Conservation (phyloP, 2,888 invertebrate genomes). For the Isoperla grammatica region DNA sequence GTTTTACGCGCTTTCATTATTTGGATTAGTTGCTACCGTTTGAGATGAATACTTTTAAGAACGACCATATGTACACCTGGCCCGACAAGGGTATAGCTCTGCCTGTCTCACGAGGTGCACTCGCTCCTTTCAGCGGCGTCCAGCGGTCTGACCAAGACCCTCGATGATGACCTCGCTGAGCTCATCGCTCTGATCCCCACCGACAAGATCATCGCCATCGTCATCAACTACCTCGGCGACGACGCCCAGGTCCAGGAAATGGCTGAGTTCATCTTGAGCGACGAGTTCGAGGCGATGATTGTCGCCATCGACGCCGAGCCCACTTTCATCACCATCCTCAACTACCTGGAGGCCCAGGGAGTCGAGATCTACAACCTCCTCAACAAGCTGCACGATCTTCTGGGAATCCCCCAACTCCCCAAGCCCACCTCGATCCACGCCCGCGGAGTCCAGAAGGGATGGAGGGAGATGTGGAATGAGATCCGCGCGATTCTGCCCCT, state of each 20-base stretch:
- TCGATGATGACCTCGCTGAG: slow-evolving; percentile 4
- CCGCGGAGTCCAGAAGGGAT: neutral
- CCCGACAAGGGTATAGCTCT: no score
- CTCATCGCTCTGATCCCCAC: neutral
- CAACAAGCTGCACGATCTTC: slow-evolving; percentile 2
- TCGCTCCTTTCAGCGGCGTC: neutral
- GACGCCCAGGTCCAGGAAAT: slow-evolving; percentile 5
- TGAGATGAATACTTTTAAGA: no score
- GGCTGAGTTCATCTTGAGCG: neutral
- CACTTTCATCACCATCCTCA: slow-evolving; percentile 4
- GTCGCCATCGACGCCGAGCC: slow-evolving; percentile 5
- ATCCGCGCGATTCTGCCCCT: no score
- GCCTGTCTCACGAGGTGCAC: no score
- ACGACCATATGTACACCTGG: no score
- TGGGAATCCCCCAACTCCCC: neutral
- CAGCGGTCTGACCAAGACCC: neutral
- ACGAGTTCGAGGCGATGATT: slow-evolving; percentile 5
- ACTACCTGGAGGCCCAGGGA: slow-evolving; percentile 6
- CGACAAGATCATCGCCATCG: neutral
- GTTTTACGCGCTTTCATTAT: no score
- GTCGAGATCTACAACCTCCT: slow-evolving; percentile 6
- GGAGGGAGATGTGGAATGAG: no score
- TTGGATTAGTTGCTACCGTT: no score
- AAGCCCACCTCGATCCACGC: neutral
- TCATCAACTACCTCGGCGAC: neutral